These are phyloP conservation scores for Stegostoma tigrinum DNA, from an alignment of 2,113 vertebrate genomes.

Conservation along the genomic window DNA sequence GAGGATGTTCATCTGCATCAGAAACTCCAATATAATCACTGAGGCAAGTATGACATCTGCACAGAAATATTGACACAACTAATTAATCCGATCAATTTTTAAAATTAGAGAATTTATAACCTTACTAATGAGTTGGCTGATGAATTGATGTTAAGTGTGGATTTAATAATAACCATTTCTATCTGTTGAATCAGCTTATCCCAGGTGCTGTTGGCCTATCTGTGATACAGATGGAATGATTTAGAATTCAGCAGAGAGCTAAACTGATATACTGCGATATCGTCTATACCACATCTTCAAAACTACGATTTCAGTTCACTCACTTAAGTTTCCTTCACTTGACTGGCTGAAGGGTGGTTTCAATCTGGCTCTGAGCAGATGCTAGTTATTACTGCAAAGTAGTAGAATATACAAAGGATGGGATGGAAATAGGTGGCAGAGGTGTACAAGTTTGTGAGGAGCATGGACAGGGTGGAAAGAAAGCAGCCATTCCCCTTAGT, in stretches of 20 bases:
- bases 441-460: no score
- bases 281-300: not conserved
- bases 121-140: not conserved
- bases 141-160: not conserved
- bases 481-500: no score
- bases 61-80: not conserved
- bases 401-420: not conserved
- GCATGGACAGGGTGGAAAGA: no score
- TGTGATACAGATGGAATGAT: not conserved
- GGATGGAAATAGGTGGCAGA: not conserved
- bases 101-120: not conserved
- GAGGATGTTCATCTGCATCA: not conserved
- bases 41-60: not conserved
- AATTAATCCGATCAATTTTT: conserved; percentile 19
- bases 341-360: not conserved
- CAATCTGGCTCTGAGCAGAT: not conserved
- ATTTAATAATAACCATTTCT: not conserved
- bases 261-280: not conserved
- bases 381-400: not conserved
- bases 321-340: not conserved
- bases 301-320: not conserved
- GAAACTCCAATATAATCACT: not conserved
- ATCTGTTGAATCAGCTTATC: not conserved
- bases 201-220: not conserved
- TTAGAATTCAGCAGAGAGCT: not conserved